Conservation (phyloP, 2,113 vertebrate species). For the Gnathochromis pfefferi region DNA sequence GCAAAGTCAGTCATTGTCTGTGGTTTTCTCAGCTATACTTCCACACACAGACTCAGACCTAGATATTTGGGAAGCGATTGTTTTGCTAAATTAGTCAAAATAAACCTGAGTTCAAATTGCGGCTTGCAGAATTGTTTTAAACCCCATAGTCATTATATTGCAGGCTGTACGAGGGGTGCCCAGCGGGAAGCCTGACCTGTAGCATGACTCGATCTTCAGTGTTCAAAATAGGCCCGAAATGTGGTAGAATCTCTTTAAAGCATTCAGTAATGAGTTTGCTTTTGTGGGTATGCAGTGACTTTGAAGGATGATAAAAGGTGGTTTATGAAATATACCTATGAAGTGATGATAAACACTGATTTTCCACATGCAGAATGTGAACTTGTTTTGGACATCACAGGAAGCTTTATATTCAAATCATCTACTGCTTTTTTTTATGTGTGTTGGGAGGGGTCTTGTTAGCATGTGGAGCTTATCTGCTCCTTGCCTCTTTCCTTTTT, state of each 20-base stretch:
- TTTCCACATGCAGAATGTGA: background rate
- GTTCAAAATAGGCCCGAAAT: background rate
- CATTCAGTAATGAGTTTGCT: background rate
- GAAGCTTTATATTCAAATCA: background rate
- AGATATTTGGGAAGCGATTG: background rate
- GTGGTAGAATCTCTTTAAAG: background rate
- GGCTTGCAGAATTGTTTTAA: background rate
- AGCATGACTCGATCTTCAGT: background rate
- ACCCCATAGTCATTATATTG: background rate
- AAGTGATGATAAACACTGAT: background rate
- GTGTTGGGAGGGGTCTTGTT: background rate
- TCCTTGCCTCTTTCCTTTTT: background rate
- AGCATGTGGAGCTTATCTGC: conserved; percentile 5
- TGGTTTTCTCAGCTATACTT: background rate
- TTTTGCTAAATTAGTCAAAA: background rate
- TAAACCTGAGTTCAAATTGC: background rate
- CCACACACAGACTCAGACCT: background rate
- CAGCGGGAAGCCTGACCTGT: background rate
- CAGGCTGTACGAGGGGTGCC: background rate
- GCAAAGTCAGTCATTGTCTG: background rate
- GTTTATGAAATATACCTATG: background rate
- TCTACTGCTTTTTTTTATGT: background rate
- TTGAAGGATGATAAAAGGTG: background rate
- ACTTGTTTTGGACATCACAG: background rate
- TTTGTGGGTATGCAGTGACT: background rate